phyloP scores from a whole-genome alignment of 2,113 vertebrate genomes.

The Leptosomus discolor region DNA sequence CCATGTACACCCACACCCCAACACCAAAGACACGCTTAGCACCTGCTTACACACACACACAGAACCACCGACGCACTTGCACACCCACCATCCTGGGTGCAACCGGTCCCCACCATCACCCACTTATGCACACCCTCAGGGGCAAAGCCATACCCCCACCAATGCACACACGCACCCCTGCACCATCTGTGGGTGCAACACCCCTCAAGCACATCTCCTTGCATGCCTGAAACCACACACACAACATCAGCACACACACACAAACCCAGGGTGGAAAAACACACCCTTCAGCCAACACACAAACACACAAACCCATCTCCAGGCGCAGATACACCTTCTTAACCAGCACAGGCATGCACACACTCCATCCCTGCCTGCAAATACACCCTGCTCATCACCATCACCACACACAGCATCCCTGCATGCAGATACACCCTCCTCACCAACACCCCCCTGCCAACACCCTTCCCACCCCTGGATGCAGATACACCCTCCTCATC shows the following conservation, averaged over 20 bases:
- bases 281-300: not conserved
- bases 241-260: not conserved
- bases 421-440: not conserved
- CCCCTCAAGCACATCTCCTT: accelerated
- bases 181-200: not conserved
- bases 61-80: not conserved
- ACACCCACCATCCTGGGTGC: not conserved
- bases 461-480: too few relatives aligned
- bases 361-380: not conserved
- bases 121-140: not conserved
- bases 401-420: not conserved
- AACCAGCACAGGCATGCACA: not conserved
- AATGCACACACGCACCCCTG: accelerated
- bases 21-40: not conserved
- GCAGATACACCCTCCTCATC: not conserved
- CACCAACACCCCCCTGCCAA: not conserved
- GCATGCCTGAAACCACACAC: not conserved
- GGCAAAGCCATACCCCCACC: accelerated
- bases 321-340: not conserved
- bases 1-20: not conserved
- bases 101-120: not conserved
- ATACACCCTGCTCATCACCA: not conserved
- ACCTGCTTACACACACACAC: not conserved
- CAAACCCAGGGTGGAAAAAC: not conserved
- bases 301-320: not conserved